Base-by-base conservation (phyloP, 2,797 vertebrate genomes). In the Cuniculus paca region DNA sequence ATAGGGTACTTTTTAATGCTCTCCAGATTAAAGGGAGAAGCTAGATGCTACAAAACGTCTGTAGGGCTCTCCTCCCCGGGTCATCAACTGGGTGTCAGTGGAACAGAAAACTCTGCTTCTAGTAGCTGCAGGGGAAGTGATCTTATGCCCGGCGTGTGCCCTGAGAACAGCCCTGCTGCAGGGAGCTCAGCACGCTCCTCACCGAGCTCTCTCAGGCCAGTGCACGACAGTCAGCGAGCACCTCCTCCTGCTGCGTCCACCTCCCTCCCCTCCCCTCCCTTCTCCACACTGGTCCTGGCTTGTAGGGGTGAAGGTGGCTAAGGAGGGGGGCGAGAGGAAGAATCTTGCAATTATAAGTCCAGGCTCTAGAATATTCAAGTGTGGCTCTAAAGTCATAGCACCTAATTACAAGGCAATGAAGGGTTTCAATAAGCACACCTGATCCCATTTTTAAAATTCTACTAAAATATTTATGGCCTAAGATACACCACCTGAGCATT, bases 181-280 rank as follows among this genome's bases (percentile, higher is more conserved):
- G 0, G 7, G 8, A 16, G 31, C 34, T 80, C 65, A 14, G 34
- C 20, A 12, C 3, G 3, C 0, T 1, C 48, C 0, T 1, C 48
- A 11, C 34, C 7, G 54, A 8, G 54, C 20, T 3, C 42, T 61
- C 63, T 16, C 72, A 81, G 60, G 54, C 39, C 13, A 3, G 1
- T 1, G 58, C 34, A n/a, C 0, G 13, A 3, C 45, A 42, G 39
- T 4, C n/a, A 11, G 45, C 52, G 63, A 52, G 36, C 9, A 14
- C 22, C 10, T 79, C 6, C 24, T 42, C 17, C 45, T n/a, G 12
- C 54, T 28, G 68, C 2, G 7, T 36, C 50, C 24, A 58, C 87
- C 31, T 24, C 14, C 28, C 34, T 6, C 28, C 58, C 11, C 36
- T 65, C 12, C 5, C n/a, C 22, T 26, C 1, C 9, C 19, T 28